Evolutionary conservation across 2,888 invertebrate genomes (phyloP).

Genomic region (Criorhina ranunculi): DNA sequence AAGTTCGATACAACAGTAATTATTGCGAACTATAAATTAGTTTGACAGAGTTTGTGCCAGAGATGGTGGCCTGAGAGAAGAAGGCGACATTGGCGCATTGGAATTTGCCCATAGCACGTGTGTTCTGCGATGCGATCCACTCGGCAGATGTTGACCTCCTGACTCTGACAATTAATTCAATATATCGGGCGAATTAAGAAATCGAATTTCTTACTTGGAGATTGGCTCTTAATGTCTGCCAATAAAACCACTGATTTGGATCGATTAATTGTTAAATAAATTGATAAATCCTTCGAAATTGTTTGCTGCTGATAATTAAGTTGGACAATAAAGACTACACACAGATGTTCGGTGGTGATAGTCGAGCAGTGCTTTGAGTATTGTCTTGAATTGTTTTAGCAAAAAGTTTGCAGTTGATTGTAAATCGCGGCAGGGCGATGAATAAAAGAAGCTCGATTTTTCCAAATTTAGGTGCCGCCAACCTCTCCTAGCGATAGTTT

Average conservation of each 20-base stretch:
- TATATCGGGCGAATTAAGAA: conserved; percentile 36
- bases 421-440: too few species aligned
- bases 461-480: too few species aligned
- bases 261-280: neutral
- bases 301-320: conserved; percentile 13
- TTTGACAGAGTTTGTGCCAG: conserved; percentile 29
- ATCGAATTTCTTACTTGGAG: conserved; percentile 20
- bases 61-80: neutral
- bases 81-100: neutral
- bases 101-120: neutral
- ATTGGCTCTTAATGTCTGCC: conserved; percentile 6
- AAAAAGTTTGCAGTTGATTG: too few species aligned
- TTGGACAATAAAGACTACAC: neutral
- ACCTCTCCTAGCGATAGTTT: too few species aligned
- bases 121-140: neutral
- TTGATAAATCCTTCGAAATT: conserved; percentile 3
- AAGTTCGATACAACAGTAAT: conserved; percentile 36
- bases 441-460: too few species aligned
- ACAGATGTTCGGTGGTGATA: neutral
- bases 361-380: neutral
- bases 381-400: too few species aligned
- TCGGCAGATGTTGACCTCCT: conserved; percentile 36
- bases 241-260: neutral
- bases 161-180: conserved; percentile 41
- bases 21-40: conserved; percentile 44